A percentile compares a stretch with the other conserved stretches of the same genome.
Evolutionary conservation across 2,113 vertebrate genomes (phyloP).

Genomic region (Sciurus niger): DNA sequence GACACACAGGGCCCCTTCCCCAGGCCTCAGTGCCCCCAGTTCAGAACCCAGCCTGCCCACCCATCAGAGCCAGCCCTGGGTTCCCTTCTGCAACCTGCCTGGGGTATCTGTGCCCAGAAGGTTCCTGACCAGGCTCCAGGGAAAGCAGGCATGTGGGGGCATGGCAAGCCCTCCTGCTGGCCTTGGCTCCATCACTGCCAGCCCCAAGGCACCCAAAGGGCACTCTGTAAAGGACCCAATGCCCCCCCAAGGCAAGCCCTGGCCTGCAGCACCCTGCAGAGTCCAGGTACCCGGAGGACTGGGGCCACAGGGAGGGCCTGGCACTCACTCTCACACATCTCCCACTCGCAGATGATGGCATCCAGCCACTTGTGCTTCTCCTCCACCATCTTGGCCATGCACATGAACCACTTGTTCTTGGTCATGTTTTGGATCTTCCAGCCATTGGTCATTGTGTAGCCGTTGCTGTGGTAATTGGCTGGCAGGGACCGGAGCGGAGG

Average conservation of each 20-base stretch:
- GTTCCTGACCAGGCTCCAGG: neutral
- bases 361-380: slow-evolving; percentile 99
- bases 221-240: neutral
- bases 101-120: neutral
- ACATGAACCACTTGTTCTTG: slow-evolving; percentile 99
- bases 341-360: slow-evolving; percentile 97
- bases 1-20: neutral
- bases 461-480: slow-evolving; percentile 99
- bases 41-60: neutral
- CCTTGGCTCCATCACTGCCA: neutral
- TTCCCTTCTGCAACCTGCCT: neutral
- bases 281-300: accelerated
- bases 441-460: slow-evolving; percentile 98
- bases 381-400: slow-evolving; percentile 97
- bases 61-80: neutral
- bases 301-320: too few species aligned
- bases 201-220: neutral
- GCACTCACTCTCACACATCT: slow-evolving; percentile 98
- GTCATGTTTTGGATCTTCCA: slow-evolving; percentile 99
- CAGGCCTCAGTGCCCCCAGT: neutral
- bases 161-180: neutral
- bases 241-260: neutral
- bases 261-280: neutral
- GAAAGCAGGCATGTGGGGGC: too few species aligned
- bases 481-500: slow-evolving; percentile 57